Evolutionary conservation across 2,797 vertebrate species (phyloP), one percentile per base, ranked within the genome.

Genomic region (Sphaeramia orbicularis): DNA sequence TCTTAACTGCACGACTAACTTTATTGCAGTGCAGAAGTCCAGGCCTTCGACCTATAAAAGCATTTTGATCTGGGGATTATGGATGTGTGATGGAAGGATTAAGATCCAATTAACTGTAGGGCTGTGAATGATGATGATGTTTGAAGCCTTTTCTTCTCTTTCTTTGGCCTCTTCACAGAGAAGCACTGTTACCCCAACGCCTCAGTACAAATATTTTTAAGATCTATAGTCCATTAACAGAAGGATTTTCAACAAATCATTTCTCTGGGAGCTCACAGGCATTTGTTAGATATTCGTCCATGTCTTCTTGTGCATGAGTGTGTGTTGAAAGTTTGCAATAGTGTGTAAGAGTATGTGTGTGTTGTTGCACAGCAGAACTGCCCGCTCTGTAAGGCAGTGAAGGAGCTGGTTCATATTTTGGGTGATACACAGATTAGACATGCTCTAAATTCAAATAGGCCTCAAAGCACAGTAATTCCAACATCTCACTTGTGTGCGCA

Each of bases 71-170:
- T 71, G 71, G 66, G 74, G 82, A 86, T 86, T 86, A 82, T 70
- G 49, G 54, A 44, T 77, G 76, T 78, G 65, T 76, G 85, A 89
- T 89, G 62, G 73, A 72, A 69, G 78, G 80, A 87, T 89, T 86
- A 88, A 69, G 65, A 73, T 27, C 71, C 65, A 81, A 89, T 88
- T 86, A 89, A 81, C 16, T 74, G 44, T 50, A 75, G 57, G 42
- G 51, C 32, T 59, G 42, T 78, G 73, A 76, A 68, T 75, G 64
- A 86, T 75, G 83, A 78, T 76, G 74, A 76, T 78, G 65, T 82
- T 76, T 74, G 65, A 67, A 60, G 55, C 79, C 19, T 66, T 76
- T 67, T 65, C 69, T 83, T 65, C 15, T 41, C 73, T 67, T 59
- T 75, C 79, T 74, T 57, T 40, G 4, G 41, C 32, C 47, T 82